Base-by-base conservation (phyloP, 2,797 vertebrate species). In the Phoxinus dragarum region DNA sequence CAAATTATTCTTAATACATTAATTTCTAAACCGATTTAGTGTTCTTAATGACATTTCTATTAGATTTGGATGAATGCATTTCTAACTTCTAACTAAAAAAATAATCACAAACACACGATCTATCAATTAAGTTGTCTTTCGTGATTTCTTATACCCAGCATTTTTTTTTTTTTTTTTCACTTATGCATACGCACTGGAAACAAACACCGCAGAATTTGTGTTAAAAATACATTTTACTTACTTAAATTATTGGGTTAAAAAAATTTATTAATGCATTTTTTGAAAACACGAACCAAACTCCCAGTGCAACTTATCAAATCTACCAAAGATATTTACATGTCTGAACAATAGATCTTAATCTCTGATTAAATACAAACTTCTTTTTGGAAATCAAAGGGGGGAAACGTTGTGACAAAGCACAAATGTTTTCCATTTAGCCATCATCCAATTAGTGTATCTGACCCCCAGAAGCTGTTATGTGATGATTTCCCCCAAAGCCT, bases 41-140 rank as follows among this genome's bases (percentile, higher is more conserved):
- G 49, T 81, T 56, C 23, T 56, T 71, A 81, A 56, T 81, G 49
- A 42, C 21, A 71, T 71, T 71, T 69, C n/a, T 42, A 42, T 21
- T 42, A 72, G 52, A 38, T 44, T 34, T 49, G 16, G 19, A 54
- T 69, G 34, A 69, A 81, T 54, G 23, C 47, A 69, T 38, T 10
- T 4, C 79, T 69, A 81, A 69, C 66, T 52, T 49, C 68, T 27
- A 27, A 27, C 27, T 27, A 27, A 27, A 27, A 68, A 52, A 44
- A 12, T 71, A 17, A 6, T 1, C 2, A 49, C 17, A 27, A 34
- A 14, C 56, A 42, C 40, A 36, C 11, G 6, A 23, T 68, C 79
- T 36, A 27, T 21, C 64, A 68, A 68, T 31, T 38, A 69, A 40
- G 47, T 49, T 23, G 23, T 69, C 8, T 47, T 52, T 69, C 4